Evolutionary conservation across 2,797 vertebrate genomes (phyloP), one percentile per base, ranked within the genome.

Genomic region (Sebastes cheni): DNA sequence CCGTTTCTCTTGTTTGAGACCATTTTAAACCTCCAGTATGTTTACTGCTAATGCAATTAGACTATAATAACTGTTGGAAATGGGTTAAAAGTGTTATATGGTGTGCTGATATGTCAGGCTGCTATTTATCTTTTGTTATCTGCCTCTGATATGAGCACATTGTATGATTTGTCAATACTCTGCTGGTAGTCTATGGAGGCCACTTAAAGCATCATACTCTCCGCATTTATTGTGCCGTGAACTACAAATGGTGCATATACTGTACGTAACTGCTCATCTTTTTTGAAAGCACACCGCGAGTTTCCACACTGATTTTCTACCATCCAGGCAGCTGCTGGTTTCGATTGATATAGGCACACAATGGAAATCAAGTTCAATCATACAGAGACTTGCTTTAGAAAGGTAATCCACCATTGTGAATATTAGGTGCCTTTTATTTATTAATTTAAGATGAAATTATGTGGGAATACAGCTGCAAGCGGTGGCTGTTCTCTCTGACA

Each of bases 41-140:
- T 61, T 81, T 55, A 50, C 54, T 5, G 50, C 62, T 8, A 34
- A 69, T 58, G 18, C 77, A 68, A n/a, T 86, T 52, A 30, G 59
- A 74, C 27, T 6, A 9, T 20, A 66, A 12, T 60, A 65, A 62
- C 36, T 69, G 20, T 39, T 62, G 32, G 22, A 67, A 42, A 79
- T 62, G 72, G n/a, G 27, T 72, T 22, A 7, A 39, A 67, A 10
- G 30, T 79, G 29, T 77, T 25, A 34, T 64, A 68, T 60, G 11
- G 65, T 8, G 3, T 27, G 23, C 42, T 68, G 67, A 75, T 66
- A 36, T 59, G 54, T 79, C 67, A 69, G 62, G 52, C 29, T 72
- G 70, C 13, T 86, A 62, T 79, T 83, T 78, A 78, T 84, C 68
- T 77, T 67, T 72, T 27, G n/a, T 72, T 75, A 18, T 69, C 30